Base-by-base conservation (phyloP, 2,888 invertebrate species). In the Pyralis farinalis region DNA sequence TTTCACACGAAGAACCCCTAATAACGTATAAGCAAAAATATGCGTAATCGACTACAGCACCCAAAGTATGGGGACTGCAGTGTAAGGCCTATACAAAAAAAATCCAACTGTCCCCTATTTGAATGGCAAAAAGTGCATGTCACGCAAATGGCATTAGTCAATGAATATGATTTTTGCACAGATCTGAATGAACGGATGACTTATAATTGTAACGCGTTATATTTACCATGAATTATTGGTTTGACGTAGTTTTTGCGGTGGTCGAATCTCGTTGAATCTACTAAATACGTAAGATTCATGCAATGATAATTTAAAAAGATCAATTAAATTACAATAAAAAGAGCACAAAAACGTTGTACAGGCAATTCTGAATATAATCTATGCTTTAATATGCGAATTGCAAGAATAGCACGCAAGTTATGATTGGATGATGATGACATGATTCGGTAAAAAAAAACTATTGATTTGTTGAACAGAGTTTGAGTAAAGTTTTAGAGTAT, bases 121-220 rank as follows among this genome's bases (percentile, higher is more conserved):
- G 85, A 87, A 87, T 87, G 68, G 84, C 84, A 88, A 88, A 88
- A 88, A 87, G 77, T 86, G 87, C 87, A 82, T 74, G 84, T 88
- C 87, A 88, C 75, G 79, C 64, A 80, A 81, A 85, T 86, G 79
- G 79, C 74, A 85, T 86, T 86, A 84, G 71, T 65, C 74, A 71
- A 86, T 87, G 87, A 87, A 87, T 86, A 83, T 86, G 73, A 85
- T 85, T 83, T n/a, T 77, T 74, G 78, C 65, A 71, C 72, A 72
- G 80, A 82, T 75, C 72, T 71, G 75, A 81, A 87, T 86, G 76
- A 75, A 78, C 67, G 83, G 81, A 74, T 86, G 87, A 81, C 86
- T 87, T 88, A 79, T 86, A 87, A 87, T 87, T 86, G 87, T 87
- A 58, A 68, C 67, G 71, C 73, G 79, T 70, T 83, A 84, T 81